Evolutionary conservation across 2,888 invertebrate genomes (phyloP).

Genomic region (Trissoscelio sp.): DNA sequence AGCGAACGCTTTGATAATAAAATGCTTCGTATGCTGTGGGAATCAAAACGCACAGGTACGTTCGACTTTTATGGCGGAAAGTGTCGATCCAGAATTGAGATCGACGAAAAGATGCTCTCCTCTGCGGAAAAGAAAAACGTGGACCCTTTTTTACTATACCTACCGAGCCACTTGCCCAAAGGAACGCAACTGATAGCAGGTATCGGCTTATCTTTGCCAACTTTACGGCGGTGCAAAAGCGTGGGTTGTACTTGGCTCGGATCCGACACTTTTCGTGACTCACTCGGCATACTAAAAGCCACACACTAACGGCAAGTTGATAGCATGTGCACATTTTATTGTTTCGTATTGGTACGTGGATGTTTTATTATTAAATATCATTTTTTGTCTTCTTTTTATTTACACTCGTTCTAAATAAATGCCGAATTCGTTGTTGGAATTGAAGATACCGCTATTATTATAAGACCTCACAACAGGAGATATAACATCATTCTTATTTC

Average conservation of each 20-base stretch:
- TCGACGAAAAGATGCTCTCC: constrained; percentile 63
- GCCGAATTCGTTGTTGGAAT: constrained; percentile 52
- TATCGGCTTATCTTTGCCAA: constrained; percentile 68
- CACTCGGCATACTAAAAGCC: constrained; percentile 70
- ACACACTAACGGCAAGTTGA: constrained; percentile 67
- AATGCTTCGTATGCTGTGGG: constrained; percentile 50
- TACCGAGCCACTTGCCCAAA: constrained; percentile 67
- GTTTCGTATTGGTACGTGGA: constrained; percentile 67
- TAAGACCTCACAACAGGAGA: not conserved
- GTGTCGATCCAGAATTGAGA: constrained; percentile 64
- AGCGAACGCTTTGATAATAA: constrained; percentile 44
- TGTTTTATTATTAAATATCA: constrained; percentile 67
- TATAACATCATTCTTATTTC: constrained; percentile 38
- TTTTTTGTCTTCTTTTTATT: constrained; percentile 58
- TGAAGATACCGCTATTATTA: constrained; percentile 48
- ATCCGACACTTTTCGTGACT: constrained; percentile 70
- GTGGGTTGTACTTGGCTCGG: constrained; percentile 69
- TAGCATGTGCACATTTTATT: constrained; percentile 69
- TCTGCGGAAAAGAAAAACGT: constrained; percentile 60
- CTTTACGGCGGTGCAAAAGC: constrained; percentile 69
- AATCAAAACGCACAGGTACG: constrained; percentile 58
- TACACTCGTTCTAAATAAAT: constrained; percentile 60
- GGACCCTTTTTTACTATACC: constrained; percentile 56
- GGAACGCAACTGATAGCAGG: constrained; percentile 69
- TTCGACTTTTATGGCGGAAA: constrained; percentile 57